Percentiles rank a stretch among this genome's conserved stretches.
phyloP scores from a whole-genome alignment of 2,113 vertebrate genomes.

The Philantomba maxwellii region DNA sequence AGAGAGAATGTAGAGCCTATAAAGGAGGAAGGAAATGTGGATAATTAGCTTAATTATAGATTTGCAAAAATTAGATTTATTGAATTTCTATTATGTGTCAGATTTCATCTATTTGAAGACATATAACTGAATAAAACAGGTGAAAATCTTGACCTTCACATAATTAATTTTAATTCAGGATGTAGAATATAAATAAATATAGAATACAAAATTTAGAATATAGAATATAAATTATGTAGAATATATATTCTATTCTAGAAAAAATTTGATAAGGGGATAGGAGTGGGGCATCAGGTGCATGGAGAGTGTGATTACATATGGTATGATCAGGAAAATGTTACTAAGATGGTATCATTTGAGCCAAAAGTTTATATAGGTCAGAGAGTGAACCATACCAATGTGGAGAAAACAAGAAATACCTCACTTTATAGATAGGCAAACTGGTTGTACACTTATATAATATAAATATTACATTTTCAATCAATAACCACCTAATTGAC shows the following conservation, averaged over 20 bases:
- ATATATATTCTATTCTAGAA: background rate
- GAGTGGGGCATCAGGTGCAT: background rate
- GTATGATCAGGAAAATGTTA: background rate
- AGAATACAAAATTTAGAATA: background rate
- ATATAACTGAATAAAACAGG: background rate
- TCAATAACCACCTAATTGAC: background rate
- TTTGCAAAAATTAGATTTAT: background rate
- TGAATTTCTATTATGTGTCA: background rate
- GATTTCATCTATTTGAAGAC: background rate
- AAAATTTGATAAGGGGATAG: background rate
- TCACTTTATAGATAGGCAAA: background rate
- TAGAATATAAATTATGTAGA: background rate
- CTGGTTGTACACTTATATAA: background rate
- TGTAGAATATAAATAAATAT: background rate
- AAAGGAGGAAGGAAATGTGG: background rate
- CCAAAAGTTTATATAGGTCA: background rate
- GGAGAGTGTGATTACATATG: background rate
- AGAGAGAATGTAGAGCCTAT: background rate
- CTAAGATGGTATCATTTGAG: background rate
- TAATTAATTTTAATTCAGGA: background rate
- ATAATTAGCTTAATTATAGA: background rate
- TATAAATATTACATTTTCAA: background rate
- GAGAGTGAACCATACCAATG: background rate
- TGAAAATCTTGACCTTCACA: background rate
- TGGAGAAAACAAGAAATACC: background rate